Conservation (phyloP, 2,113 vertebrate genomes). For the Pelecanoides urinatrix region DNA sequence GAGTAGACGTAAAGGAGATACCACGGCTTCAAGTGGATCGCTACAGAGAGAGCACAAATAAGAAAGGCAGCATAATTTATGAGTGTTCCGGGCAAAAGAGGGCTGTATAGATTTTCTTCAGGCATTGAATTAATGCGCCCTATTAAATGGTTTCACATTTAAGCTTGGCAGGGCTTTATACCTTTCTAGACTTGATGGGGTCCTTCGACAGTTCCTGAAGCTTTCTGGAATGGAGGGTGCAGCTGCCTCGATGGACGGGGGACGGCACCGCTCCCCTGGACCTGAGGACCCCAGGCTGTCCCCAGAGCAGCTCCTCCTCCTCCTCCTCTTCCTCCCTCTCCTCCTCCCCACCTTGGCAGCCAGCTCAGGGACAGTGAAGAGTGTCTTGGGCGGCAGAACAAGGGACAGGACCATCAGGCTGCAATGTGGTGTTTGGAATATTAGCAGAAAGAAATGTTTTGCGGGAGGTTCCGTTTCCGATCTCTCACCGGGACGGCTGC, state of each 20-base stretch:
- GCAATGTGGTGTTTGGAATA: rapidly evolving
- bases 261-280: rapidly evolving
- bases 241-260: neutral
- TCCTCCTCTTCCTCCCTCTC: neutral
- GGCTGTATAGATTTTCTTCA: conserved; percentile 66
- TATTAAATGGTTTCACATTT: conserved; percentile 67
- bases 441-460: rapidly evolving
- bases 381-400: rapidly evolving
- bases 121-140: conserved; percentile 67
- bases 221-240: neutral
- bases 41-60: conserved; percentile 6
- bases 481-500: neutral
- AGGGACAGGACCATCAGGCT: neutral
- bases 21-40: conserved; percentile 46
- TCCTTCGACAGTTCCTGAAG: conserved; percentile 20
- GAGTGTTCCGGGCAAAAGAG: conserved; percentile 70
- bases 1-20: conserved; percentile 64
- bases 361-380: neutral
- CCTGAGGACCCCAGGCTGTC: rapidly evolving
- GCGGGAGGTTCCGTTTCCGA: rapidly evolving
- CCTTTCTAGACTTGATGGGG: neutral
- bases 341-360: neutral
- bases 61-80: conserved; percentile 72
- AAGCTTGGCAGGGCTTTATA: conserved; percentile 45
- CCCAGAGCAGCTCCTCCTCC: neutral